Conservation (phyloP, 2,113 vertebrate genomes). For the Vanacampus margaritifer region DNA sequence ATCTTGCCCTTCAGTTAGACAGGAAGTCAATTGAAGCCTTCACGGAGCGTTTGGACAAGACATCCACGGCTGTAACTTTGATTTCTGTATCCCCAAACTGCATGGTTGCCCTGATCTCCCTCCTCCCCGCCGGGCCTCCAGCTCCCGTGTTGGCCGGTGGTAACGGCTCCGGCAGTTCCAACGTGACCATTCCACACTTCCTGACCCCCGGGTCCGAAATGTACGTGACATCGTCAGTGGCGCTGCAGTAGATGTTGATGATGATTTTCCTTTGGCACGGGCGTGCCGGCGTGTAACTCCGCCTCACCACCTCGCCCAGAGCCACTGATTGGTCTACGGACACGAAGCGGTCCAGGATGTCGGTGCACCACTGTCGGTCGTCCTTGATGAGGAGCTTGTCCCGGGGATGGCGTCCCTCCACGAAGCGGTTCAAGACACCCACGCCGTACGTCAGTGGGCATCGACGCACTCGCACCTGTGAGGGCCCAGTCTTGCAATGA, state of each 20-base stretch:
- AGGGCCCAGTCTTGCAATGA: neutral
- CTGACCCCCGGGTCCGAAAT: conserved; percentile 88
- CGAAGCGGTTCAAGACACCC: conserved; percentile 89
- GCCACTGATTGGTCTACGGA: conserved; percentile 91
- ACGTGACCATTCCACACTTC: conserved; percentile 88
- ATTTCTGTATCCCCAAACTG: conserved; percentile 97
- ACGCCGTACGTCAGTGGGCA: conserved; percentile 91
- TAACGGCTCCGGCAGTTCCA: conserved; percentile 76
- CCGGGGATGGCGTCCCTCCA: conserved; percentile 83
- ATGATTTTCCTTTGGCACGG: conserved; percentile 86
- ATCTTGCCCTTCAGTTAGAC: conserved; percentile 80
- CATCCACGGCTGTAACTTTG: conserved; percentile 87
- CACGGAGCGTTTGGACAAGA: conserved; percentile 78
- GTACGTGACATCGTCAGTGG: conserved; percentile 81
- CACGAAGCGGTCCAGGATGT: conserved; percentile 93
- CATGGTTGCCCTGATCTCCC: conserved; percentile 91
- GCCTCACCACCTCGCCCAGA: conserved; percentile 84
- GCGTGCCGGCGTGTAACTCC: conserved; percentile 91
- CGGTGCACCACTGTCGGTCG: conserved; percentile 92
- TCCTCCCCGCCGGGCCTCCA: conserved; percentile 54
- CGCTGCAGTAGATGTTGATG: conserved; percentile 93
- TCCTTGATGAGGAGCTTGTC: conserved; percentile 93
- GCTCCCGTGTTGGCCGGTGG: neutral
- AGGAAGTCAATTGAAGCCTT: conserved; percentile 91
- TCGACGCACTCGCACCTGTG: conserved; percentile 82